These are phyloP conservation scores for Poecilia velifera DNA, from an alignment of 2,797 vertebrate genomes.

Conservation along the genomic window DNA sequence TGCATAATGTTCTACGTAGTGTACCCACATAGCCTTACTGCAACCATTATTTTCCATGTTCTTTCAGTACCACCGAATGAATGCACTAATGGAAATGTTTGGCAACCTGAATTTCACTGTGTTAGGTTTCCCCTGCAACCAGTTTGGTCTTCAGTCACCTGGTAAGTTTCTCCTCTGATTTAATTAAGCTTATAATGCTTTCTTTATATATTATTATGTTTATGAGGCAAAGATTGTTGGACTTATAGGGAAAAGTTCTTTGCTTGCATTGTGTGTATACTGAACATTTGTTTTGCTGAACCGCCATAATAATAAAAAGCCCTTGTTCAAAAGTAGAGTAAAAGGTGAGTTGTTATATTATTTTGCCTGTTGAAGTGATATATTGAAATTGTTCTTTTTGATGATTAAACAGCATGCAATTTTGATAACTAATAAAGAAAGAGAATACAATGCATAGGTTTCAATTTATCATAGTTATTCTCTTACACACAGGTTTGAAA, in stretches of 20 bases:
- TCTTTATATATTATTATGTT: neutral
- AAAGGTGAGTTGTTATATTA: neutral
- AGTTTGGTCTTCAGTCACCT: slow-evolving; percentile 85
- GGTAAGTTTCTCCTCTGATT: slow-evolving; percentile 64
- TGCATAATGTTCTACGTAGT: slow-evolving; percentile 15
- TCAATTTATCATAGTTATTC: neutral
- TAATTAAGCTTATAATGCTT: neutral
- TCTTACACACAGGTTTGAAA: neutral
- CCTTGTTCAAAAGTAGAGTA: neutral
- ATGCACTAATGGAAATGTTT: slow-evolving; percentile 86
- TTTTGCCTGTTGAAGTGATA: neutral
- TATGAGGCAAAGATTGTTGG: neutral
- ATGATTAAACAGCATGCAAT: neutral
- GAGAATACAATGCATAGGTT: neutral
- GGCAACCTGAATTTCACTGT: slow-evolving; percentile 77
- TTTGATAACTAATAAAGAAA: neutral
- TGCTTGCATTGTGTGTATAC: neutral
- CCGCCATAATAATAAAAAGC: neutral
- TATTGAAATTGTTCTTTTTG: neutral
- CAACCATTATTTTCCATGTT: slow-evolving; percentile 33
- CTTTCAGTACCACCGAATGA: slow-evolving; percentile 81
- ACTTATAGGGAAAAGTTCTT: neutral
- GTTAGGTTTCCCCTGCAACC: slow-evolving; percentile 84
- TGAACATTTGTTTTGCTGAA: neutral
- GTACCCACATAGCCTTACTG: slow-evolving; percentile 16